Percentiles rank a stretch among this genome's conserved stretches.
phyloP scores from a whole-genome alignment of 2,888 invertebrate species.

The Noctua pronuba region DNA sequence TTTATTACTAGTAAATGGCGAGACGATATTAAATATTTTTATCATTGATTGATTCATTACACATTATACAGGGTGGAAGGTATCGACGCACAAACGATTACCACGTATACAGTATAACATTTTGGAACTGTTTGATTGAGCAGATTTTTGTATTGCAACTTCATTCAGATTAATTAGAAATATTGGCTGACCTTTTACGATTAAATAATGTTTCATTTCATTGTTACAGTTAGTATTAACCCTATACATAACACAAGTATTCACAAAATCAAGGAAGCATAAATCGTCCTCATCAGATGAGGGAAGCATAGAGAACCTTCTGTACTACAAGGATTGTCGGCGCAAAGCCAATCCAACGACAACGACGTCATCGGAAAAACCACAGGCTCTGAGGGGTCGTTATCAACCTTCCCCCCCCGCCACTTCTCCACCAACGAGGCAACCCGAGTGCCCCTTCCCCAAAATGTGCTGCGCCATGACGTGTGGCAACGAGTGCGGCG shows the following conservation, averaged over 20 bases:
- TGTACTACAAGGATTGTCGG: constrained; percentile 84
- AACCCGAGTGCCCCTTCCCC: constrained; percentile 75
- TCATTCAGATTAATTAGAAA: not conserved
- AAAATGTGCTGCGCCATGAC: constrained; percentile 85
- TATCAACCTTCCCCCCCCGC: accelerated
- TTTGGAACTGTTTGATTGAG: not conserved
- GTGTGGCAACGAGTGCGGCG: constrained; percentile 79
- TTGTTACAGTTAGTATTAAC: constrained; percentile 77
- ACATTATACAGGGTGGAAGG: not conserved
- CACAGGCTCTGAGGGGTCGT: too few species aligned
- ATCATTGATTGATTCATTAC: not conserved
- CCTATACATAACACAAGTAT: constrained; percentile 70
- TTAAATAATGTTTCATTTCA: not conserved
- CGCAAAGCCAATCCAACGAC: constrained; percentile 71
- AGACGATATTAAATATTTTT: not conserved
- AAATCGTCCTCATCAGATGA: constrained; percentile 78
- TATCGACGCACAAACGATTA: not conserved
- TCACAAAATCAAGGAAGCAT: constrained; percentile 67
- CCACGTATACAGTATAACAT: not conserved
- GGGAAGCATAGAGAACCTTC: constrained; percentile 84
- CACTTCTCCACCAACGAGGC: constrained; percentile 25
- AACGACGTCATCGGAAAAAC: too few species aligned
- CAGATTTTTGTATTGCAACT: not conserved
- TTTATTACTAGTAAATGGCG: not conserved
- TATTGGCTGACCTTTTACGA: not conserved